phyloP scores from a whole-genome alignment of 2,888 invertebrate genomes.

The Catocala nupta region DNA sequence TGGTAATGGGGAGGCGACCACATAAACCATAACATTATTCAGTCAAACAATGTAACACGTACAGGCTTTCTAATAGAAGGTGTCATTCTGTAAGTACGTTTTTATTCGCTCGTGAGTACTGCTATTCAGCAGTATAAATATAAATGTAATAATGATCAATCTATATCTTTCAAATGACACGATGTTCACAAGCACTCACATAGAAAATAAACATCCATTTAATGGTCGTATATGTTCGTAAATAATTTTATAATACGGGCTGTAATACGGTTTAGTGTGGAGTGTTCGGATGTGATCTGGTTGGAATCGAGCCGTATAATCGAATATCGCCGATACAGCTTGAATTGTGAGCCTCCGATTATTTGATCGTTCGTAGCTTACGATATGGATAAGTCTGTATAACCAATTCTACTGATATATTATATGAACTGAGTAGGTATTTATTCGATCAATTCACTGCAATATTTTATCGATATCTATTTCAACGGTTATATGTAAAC shows the following conservation, averaged over 20 bases:
- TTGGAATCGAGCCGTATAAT: slow-evolving; percentile 6
- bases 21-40: too few species aligned
- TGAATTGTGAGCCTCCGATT: not conserved
- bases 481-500: too few species aligned
- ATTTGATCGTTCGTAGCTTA: slow-evolving; percentile 1
- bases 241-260: slow-evolving; percentile 3
- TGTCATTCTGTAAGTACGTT: too few species aligned
- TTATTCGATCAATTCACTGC: not conserved
- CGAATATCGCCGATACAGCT: slow-evolving; percentile 2
- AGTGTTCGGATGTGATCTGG: slow-evolving; percentile 2
- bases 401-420: not conserved
- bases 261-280: slow-evolving; percentile 1
- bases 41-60: too few species aligned
- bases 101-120: too few species aligned
- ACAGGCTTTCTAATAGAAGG: too few species aligned
- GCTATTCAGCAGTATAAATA: too few species aligned
- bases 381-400: not conserved
- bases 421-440: not conserved
- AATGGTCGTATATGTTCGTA: not conserved
- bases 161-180: too few species aligned
- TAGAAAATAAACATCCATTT: not conserved
- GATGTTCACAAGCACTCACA: not conserved
- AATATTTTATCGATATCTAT: too few species aligned
- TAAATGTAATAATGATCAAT: too few species aligned
- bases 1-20: too few species aligned